These are phyloP conservation scores for Astur gentilis DNA, from an alignment of 2,113 vertebrate genomes.

Conservation along the genomic window DNA sequence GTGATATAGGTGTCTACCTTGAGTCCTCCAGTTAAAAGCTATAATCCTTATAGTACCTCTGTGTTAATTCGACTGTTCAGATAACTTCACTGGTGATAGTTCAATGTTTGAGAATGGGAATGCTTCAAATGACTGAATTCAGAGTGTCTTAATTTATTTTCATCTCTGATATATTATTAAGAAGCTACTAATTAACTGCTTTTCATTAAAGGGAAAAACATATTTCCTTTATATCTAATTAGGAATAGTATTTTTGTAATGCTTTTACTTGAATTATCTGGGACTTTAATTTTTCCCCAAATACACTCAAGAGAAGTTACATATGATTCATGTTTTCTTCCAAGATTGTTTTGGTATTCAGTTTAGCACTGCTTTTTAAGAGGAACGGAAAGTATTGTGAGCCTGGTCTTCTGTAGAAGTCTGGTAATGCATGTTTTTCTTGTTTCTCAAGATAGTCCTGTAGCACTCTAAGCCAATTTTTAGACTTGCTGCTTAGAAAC, in stretches of 20 bases:
- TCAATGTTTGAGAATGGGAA: background rate
- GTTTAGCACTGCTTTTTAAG: background rate
- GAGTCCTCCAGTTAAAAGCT: background rate
- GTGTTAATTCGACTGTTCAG: background rate
- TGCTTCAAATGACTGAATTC: background rate
- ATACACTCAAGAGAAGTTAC: background rate
- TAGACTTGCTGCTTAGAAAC: background rate
- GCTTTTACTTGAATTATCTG: background rate
- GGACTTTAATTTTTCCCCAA: background rate
- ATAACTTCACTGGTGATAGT: background rate
- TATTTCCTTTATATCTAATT: background rate
- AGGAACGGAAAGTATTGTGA: background rate
- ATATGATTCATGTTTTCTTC: background rate
- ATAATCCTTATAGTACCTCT: background rate
- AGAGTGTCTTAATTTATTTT: background rate
- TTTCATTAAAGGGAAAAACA: background rate
- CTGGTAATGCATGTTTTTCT: slow-evolving; percentile 40
- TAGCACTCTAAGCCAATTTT: slow-evolving; percentile 60
- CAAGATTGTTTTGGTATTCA: background rate
- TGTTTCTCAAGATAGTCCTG: slow-evolving; percentile 45
- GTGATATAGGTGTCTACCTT: background rate
- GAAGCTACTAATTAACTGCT: background rate
- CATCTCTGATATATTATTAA: background rate
- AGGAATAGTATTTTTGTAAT: background rate
- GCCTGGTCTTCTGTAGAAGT: background rate